A percentile compares a stretch with the other conserved stretches of the same genome.
Conservation (phyloP, 2,797 vertebrate species). For the Coilia nasus region DNA sequence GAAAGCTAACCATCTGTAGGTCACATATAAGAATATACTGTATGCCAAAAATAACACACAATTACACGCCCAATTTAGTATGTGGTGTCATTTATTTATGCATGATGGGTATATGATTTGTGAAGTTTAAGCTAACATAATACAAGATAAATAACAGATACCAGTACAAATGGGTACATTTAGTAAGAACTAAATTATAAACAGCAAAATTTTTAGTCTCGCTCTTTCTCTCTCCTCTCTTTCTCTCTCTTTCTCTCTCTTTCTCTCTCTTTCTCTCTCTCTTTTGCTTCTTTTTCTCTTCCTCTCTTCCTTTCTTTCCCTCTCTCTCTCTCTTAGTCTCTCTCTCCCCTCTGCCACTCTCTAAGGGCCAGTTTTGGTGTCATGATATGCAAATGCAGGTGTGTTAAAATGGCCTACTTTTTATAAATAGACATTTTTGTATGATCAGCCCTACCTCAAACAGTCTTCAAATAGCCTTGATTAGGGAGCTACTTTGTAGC, state of each 20-base stretch:
- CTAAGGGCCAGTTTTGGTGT: slow-evolving; percentile 41
- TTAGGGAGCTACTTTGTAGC: slow-evolving; percentile 14
- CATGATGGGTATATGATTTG: not conserved
- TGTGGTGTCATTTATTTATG: not conserved
- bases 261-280: no score
- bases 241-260: no score
- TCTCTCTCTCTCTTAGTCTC: not conserved
- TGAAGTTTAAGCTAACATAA: not conserved
- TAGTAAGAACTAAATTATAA: no score
- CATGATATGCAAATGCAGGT: slow-evolving; percentile 42
- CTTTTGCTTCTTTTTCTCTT: no score
- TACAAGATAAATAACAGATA: not conserved
- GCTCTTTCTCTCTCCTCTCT: no score
- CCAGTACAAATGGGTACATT: no score
- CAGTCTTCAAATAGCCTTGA: slow-evolving; percentile 10
- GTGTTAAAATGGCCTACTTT: slow-evolving; percentile 40
- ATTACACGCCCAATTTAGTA: not conserved
- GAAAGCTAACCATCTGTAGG: not conserved
- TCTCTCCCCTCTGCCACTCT: slow-evolving; percentile 54
- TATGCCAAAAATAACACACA: not conserved
- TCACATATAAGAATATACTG: not conserved
- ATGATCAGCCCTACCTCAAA: slow-evolving; percentile 36
- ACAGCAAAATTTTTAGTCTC: no score
- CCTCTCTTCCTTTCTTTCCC: not conserved
- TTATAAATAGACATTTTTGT: slow-evolving; percentile 48